Evolutionary conservation across 2,113 vertebrate species (phyloP), one percentile per base, ranked within the genome.

Genomic region (Aegithalos caudatus): DNA sequence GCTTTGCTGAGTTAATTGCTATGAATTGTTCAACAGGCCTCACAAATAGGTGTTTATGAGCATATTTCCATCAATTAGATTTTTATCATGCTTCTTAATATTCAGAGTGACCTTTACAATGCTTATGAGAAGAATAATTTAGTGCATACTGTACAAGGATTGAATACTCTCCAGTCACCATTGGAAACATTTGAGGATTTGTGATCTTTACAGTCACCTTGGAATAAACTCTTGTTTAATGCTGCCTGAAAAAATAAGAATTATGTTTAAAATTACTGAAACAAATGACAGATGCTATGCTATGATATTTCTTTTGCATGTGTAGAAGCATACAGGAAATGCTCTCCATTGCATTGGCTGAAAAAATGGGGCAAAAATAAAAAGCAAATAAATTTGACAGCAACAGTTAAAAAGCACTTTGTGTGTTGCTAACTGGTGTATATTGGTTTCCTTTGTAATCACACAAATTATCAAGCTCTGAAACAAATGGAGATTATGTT

Each of bases 1-100:
- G 44, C 74, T 94, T 45, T 66, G 66, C 57, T 64, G 44, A 88
- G 67, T 91, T 88, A 95, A 88, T 96, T 95, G 84, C 94, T 74
- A 48, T 9, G 28, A 73, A 74, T 81, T 88, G 76, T 91, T 95
- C 42, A 90, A 29, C 61, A 81, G 66, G 48, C 89, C 89, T 95
- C 80, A 58, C 53, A 91, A 94, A 81, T 88, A 90, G 60, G n/a
- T 67, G 65, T 88, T 95, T 83, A 69, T 95, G 74, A 82, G 77
- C 31, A 10, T 83, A 48, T 88, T 84, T 86, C 71, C 64, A 67
- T 78, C 64, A 82, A 84, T 60, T 10, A 76, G 69, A 57, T 88
- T 94, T 95, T 89, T 80, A 48, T 88, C 74, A 25, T 78, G 54
- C 77, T 91, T 37, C 47, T 92, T 86, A 48, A 22, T 92, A 65